phyloP scores from a whole-genome alignment of 2,888 invertebrate genomes.

The Lobophora halterata region DNA sequence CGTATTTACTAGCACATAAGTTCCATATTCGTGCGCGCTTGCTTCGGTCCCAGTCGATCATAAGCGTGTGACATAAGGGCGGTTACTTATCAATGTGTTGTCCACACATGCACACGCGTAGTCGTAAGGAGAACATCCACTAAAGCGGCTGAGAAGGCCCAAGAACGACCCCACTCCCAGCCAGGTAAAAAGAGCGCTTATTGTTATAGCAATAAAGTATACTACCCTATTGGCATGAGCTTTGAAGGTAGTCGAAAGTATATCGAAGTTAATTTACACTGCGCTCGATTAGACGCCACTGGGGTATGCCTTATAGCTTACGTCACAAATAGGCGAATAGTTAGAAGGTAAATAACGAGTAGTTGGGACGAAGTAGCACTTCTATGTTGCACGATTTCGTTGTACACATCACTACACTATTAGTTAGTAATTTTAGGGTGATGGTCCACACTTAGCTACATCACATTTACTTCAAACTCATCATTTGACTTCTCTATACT shows the following conservation, averaged over 20 bases:
- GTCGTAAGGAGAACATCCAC: conserved; percentile 81
- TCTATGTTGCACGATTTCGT: conserved; percentile 64
- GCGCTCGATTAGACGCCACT: conserved; percentile 53
- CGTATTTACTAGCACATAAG: too few species aligned
- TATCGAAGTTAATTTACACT: conserved; percentile 58
- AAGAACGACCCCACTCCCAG: conserved; percentile 81
- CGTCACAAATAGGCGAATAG: conserved; percentile 32
- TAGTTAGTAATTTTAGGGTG: conserved; percentile 48
- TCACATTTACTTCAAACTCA: conserved; percentile 26
- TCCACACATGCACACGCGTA: conserved; percentile 80
- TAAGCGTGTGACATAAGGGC: conserved; percentile 49
- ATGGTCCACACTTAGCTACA: conserved; percentile 48
- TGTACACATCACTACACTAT: conserved; percentile 39
- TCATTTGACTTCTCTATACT: conserved; percentile 22
- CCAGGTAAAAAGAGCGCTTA: conserved; percentile 79
- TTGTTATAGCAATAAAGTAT: conserved; percentile 58
- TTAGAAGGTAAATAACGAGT: conserved; percentile 36
- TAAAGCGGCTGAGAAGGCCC: conserved; percentile 81
- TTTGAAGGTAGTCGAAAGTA: conserved; percentile 62
- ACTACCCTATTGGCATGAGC: conserved; percentile 69
- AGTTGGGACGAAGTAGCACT: conserved; percentile 62
- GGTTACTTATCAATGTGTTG: conserved; percentile 77
- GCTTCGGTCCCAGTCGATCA: too few species aligned
- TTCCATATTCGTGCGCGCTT: too few species aligned
- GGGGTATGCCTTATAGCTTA: conserved; percentile 43